phyloP scores from a whole-genome alignment of 2,113 vertebrate species.

The Aix galericulata region DNA sequence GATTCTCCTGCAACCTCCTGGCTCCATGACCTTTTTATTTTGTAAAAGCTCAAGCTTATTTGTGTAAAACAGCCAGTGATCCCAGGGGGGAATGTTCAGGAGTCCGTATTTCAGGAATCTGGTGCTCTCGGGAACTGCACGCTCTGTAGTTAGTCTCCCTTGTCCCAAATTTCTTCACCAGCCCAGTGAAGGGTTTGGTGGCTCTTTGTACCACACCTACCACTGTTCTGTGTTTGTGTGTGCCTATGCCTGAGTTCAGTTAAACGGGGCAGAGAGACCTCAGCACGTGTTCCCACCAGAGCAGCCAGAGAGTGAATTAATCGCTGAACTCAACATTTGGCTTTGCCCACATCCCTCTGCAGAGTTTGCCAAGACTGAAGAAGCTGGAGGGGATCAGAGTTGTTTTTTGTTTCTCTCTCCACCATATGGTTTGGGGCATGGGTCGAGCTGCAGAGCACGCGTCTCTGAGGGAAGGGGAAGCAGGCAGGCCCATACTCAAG shows the following conservation, averaged over 20 bases:
- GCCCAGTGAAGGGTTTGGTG: not conserved
- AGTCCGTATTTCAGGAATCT: not conserved
- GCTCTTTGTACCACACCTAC: not conserved
- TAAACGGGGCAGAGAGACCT: slow-evolving; percentile 48
- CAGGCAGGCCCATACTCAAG: not conserved
- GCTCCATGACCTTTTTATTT: slow-evolving; percentile 14
- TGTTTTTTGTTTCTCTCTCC: not conserved
- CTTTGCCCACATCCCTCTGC: slow-evolving; percentile 2
- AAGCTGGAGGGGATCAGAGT: not conserved
- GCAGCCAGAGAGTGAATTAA: slow-evolving; percentile 2
- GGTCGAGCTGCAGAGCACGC: not conserved
- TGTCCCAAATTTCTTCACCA: not conserved
- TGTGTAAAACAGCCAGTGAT: slow-evolving; percentile 15
- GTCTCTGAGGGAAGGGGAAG: not conserved
- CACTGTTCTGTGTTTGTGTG: not conserved
- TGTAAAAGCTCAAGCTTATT: slow-evolving; percentile 13
- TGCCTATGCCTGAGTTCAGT: not conserved
- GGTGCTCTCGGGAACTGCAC: not conserved
- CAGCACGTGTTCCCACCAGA: not conserved
- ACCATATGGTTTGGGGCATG: not conserved
- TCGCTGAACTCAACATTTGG: slow-evolving; percentile 10
- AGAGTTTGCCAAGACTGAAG: slow-evolving; percentile 26
- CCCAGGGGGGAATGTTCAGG: not conserved
- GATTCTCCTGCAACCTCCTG: slow-evolving; percentile 32
- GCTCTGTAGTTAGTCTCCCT: not conserved